Base-by-base conservation (phyloP, 2,888 invertebrate genomes). In the Blomia tropicalis region DNA sequence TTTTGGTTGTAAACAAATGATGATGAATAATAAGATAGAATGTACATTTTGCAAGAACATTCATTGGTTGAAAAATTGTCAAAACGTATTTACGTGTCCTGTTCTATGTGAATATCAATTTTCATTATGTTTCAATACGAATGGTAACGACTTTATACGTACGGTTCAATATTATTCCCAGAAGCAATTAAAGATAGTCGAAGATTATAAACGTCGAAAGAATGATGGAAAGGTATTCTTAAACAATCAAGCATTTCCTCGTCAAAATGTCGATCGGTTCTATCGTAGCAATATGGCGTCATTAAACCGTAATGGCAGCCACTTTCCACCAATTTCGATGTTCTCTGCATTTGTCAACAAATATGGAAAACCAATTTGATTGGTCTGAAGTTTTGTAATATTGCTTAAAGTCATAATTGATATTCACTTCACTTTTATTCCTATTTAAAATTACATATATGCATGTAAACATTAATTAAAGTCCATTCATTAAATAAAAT, bases 31-130 rank as follows among this genome's bases (percentile, higher is more conserved):
- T 27, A 47, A 47, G n/a, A 59, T 47, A 1, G 64, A 64, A 36
- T 85, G 85, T 70, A 81, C 82, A 1, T 85, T 86, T 74, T 86
- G 86, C 73, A 82, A 81, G 74, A 84, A 83, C 72, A 86, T 86
- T 72, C 85, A 86, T 74, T 70, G 76, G 53, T 77, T 86, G 62
- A 82, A 82, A 70, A 81, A 82, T 71, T 73, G 74, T 43, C 71
- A 71, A 5, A 82, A 84, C 1, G 77, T 79, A 58, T 80, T 84
- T 22, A 66, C 74, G 17, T 86, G 86, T 71, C 86, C 86, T 29
- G 80, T 84, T 69, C 77, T 86, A 69, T 78, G 84, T 67, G 80
- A 79, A 58, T 84, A 83, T 73, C 76, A 75, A n/a, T 87, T 86
- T 71, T 79, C 79, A 19, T 81, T 82, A 65, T 86, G 86, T 71